Base-by-base conservation (phyloP, 2,888 invertebrate species). In the Cyrtodaria siliqua region DNA sequence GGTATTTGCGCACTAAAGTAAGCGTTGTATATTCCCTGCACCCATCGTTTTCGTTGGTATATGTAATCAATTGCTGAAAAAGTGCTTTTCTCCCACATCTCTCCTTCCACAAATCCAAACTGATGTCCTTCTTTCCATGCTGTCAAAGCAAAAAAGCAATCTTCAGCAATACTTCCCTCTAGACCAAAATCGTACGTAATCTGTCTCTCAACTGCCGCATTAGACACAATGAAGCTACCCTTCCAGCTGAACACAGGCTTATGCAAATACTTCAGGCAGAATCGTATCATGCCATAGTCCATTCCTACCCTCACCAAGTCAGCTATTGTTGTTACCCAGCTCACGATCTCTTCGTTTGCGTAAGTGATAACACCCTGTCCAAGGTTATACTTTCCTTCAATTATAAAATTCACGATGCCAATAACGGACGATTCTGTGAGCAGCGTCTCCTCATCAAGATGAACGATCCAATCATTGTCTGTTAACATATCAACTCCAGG, bases 241-340 rank as follows among this genome's bases (percentile, higher is more conserved):
- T 90, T 90, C 89, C 89, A 89, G 62, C 87, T 89, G 59, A 89
- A 89, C 16, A 89, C 64, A 27, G 90, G 90, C 50, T 82, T 84
- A 47, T 86, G 83, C 16, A 88, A 79, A 63, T 72, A 82, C 44
- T 83, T 84, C 42, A n/a, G n/a, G n/a, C n/a, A n/a, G n/a, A n/a
- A n/a, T n/a, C n/a, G n/a, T n/a, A n/a, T n/a, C n/a, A n/a, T n/a
- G n/a, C n/a, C n/a, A n/a, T n/a, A n/a, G n/a, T n/a, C n/a, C n/a
- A n/a, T n/a, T n/a, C n/a, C n/a, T n/a, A n/a, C n/a, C n/a, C n/a
- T n/a, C n/a, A n/a, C n/a, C n/a, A n/a, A n/a, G n/a, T n/a, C n/a
- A n/a, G 88, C 69, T 8, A 90, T 71, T 0, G 89, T 89, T 12
- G 90, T 89, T 1, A 88, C 64, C 90, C 90, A 90, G 69, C 86